Evolutionary conservation across 2,113 vertebrate genomes (phyloP).

Genomic region (Cyprinodon tularosa): DNA sequence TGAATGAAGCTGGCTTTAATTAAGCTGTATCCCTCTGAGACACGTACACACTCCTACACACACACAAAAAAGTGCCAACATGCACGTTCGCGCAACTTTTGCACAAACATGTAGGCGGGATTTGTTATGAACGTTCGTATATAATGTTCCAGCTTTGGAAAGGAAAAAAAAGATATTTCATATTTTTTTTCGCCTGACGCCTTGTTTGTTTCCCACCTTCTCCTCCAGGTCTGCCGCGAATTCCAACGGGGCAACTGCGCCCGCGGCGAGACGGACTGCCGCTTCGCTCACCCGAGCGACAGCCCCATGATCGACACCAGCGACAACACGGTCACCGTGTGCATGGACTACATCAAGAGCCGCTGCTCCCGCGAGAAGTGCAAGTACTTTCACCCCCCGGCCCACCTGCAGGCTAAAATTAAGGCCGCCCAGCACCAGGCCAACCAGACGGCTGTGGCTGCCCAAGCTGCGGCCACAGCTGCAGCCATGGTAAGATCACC

Average conservation of each 20-base stretch:
- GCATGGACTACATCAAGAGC: slow-evolving; percentile 99
- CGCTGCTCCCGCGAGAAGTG: slow-evolving; percentile 99
- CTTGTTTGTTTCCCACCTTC: neutral
- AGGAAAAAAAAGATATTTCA: no score
- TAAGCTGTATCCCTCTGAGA: slow-evolving; percentile 73
- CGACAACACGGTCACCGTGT: slow-evolving; percentile 99
- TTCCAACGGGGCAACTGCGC: slow-evolving; percentile 98
- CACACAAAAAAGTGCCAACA: slow-evolving; percentile 18
- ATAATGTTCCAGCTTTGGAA: neutral
- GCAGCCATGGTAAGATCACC: slow-evolving; percentile 91
- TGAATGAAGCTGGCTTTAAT: slow-evolving; percentile 73
- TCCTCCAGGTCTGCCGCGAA: slow-evolving; percentile 91
- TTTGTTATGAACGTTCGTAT: slow-evolving; percentile 12
- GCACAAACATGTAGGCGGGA: slow-evolving; percentile 25
- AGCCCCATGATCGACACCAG: slow-evolving; percentile 99
- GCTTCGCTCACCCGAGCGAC: slow-evolving; percentile 97
- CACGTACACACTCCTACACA: slow-evolving; percentile 64
- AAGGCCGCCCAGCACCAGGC: slow-evolving; percentile 98
- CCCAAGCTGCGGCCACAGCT: slow-evolving; percentile 90
- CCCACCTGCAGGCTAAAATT: slow-evolving; percentile 99
- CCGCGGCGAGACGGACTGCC: slow-evolving; percentile 96
- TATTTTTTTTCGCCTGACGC: neutral
- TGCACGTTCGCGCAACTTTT: slow-evolving; percentile 35
- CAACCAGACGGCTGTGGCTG: slow-evolving; percentile 95
- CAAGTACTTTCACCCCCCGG: slow-evolving; percentile 99